Conservation (phyloP, 2,113 vertebrate genomes). For the Puffinus mauretanicus region DNA sequence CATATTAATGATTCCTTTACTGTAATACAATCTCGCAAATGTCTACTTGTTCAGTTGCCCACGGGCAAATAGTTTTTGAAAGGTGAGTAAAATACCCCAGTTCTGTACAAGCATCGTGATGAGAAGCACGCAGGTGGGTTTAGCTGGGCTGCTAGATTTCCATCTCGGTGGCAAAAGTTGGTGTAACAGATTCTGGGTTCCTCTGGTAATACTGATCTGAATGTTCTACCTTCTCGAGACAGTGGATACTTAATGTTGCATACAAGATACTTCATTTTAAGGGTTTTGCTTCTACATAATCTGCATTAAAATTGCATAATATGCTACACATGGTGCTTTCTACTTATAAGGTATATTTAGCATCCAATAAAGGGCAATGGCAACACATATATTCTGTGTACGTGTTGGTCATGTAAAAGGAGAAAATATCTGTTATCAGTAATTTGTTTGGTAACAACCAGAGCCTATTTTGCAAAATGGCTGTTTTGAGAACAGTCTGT, state of each 20-base stretch:
- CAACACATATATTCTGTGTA: accelerated
- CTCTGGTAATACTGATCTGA: neutral
- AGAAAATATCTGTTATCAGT: neutral
- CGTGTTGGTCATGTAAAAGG: accelerated
- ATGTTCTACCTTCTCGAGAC: neutral
- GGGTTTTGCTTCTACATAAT: neutral
- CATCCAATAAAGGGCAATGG: neutral
- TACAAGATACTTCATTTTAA: neutral
- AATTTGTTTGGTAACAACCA: neutral
- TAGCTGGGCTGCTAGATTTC: neutral
- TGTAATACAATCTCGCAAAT: neutral
- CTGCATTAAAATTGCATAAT: neutral
- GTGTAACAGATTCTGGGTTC: neutral
- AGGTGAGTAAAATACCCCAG: neutral
- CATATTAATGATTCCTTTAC: neutral
- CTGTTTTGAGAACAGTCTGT: neutral
- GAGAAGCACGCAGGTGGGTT: neutral
- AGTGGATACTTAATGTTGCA: accelerated
- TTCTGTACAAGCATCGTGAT: accelerated
- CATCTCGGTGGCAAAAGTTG: neutral
- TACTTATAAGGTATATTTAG: accelerated
- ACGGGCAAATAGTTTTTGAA: conserved; percentile 9
- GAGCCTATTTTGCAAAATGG: neutral
- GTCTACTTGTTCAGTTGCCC: neutral
- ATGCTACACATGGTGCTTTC: accelerated